Percentiles rank a stretch among this genome's conserved stretches.
phyloP scores from a whole-genome alignment of 2,797 vertebrate genomes.

The Chaenodraco wilsoni region DNA sequence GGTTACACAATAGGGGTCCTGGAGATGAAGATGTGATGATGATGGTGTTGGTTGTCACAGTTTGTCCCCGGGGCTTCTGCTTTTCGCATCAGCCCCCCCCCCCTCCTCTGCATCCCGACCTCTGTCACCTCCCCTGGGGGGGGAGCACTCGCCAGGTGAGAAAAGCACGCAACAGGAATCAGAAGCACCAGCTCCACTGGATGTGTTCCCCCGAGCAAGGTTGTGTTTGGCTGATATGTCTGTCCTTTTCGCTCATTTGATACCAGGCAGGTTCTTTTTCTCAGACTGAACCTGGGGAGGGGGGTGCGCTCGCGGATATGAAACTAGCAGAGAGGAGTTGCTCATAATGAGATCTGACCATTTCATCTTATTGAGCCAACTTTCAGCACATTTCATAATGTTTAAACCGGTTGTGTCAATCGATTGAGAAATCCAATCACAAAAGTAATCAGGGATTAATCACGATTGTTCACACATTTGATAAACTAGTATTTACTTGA shows the following conservation, averaged over 20 bases:
- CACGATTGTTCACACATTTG: no score
- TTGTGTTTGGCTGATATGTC: slow-evolving; percentile 53
- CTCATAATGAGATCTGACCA: slow-evolving; percentile 19
- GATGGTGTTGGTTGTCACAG: slow-evolving; percentile 44
- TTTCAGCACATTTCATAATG: slow-evolving; percentile 1
- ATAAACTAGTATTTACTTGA: no score
- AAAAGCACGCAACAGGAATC: slow-evolving; percentile 65
- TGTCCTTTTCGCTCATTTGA: slow-evolving; percentile 50
- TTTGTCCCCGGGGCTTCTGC: slow-evolving; percentile 39
- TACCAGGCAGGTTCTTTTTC: slow-evolving; percentile 21
- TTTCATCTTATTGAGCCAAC: slow-evolving; percentile 12
- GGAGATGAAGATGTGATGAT: slow-evolving; percentile 65
- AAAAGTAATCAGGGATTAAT: no score
- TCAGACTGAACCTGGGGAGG: slow-evolving; percentile 1
- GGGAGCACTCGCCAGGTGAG: slow-evolving; percentile 74
- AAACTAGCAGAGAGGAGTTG: slow-evolving; percentile 2
- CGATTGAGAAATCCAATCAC: no score
- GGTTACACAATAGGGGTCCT: slow-evolving; percentile 52
- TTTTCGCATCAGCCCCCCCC: slow-evolving; percentile 54
- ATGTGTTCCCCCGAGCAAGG: slow-evolving; percentile 71
- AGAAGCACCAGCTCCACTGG: slow-evolving; percentile 46
- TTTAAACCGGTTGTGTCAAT: background rate
- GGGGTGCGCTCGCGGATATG: background rate
- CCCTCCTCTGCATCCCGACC: slow-evolving; percentile 55
- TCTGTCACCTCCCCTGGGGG: slow-evolving; percentile 69